These are phyloP conservation scores for Stenolophus ochropezus DNA, from an alignment of 2,888 invertebrate species.

Conservation along the genomic window DNA sequence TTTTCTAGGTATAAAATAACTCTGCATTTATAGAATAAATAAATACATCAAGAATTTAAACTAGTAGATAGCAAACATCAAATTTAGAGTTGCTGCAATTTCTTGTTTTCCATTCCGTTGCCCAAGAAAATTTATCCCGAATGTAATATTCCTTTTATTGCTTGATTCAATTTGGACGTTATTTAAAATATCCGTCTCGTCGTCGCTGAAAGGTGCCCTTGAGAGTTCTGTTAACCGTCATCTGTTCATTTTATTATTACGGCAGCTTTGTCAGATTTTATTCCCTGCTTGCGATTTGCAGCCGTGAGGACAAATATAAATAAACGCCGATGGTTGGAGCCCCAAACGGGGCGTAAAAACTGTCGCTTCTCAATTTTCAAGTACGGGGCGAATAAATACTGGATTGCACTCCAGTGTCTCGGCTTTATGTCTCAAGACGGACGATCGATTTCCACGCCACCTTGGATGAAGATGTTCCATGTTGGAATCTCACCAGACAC, in stretches of 20 bases:
- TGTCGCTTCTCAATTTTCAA: conserved; percentile 27
- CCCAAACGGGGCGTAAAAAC: neutral
- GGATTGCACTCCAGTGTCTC: conserved; percentile 3
- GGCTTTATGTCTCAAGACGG: conserved; percentile 1
- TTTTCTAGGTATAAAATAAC: neutral
- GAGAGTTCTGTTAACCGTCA: conserved; percentile 1
- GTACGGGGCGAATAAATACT: conserved; percentile 11
- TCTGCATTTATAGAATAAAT: too few species aligned
- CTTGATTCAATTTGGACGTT: conserved; percentile 3
- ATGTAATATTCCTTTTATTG: conserved; percentile 5
- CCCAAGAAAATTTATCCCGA: neutral
- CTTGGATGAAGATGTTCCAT: conserved; percentile 16
- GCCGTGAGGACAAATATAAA: conserved; percentile 21
- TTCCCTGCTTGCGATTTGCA: conserved; percentile 7
- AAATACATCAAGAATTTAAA: too few species aligned
- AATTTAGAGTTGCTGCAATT: neutral
- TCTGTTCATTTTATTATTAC: conserved; percentile 30
- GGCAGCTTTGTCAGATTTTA: conserved; percentile 15
- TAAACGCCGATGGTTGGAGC: neutral
- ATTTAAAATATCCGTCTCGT: conserved; percentile 4
- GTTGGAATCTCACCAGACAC: neutral
- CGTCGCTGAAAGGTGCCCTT: neutral
- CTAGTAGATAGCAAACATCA: too few species aligned
- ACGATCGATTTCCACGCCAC: conserved; percentile 9
- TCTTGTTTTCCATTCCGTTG: neutral